Evolutionary conservation across 2,797 vertebrate genomes (phyloP).

Genomic region (Coracias cyanogaster): DNA sequence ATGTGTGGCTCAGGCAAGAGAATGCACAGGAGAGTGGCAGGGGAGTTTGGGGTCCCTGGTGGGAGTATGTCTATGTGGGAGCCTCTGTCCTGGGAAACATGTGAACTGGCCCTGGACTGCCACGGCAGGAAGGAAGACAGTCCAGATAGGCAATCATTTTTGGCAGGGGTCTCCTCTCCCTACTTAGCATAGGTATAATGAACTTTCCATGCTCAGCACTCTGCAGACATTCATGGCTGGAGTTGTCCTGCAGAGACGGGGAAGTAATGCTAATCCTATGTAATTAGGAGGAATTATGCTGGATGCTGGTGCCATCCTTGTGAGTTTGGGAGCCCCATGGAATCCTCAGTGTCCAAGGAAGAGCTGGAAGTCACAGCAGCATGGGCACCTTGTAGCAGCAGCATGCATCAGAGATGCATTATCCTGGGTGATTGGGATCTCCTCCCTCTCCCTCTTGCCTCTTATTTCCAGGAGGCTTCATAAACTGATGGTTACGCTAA

Average conservation of each 20-base stretch:
- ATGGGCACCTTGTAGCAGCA: not conserved
- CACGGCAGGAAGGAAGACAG: not conserved
- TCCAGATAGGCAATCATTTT: not conserved
- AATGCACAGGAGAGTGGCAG: not conserved
- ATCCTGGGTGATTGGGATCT: not conserved
- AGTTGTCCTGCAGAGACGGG: not conserved
- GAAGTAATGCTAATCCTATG: not conserved
- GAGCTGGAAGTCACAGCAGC: not conserved
- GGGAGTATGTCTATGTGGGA: not conserved
- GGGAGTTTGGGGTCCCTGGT: not conserved
- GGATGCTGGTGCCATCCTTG: not conserved
- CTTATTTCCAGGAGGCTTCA: not conserved
- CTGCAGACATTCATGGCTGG: fast-evolving
- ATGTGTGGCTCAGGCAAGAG: not conserved
- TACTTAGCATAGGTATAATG: not conserved
- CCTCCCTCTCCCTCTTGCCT: not conserved
- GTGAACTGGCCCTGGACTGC: not conserved
- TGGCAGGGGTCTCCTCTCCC: not conserved
- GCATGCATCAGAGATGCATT: fast-evolving
- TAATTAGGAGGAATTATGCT: not conserved
- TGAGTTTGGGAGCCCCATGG: not conserved
- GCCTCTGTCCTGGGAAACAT: not conserved
- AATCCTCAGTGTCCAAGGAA: not conserved
- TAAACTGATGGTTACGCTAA: not conserved
- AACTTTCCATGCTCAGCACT: not conserved